These are phyloP conservation scores for Omphaloscelis lunosa DNA, from an alignment of 2,888 invertebrate species.

Conservation along the genomic window DNA sequence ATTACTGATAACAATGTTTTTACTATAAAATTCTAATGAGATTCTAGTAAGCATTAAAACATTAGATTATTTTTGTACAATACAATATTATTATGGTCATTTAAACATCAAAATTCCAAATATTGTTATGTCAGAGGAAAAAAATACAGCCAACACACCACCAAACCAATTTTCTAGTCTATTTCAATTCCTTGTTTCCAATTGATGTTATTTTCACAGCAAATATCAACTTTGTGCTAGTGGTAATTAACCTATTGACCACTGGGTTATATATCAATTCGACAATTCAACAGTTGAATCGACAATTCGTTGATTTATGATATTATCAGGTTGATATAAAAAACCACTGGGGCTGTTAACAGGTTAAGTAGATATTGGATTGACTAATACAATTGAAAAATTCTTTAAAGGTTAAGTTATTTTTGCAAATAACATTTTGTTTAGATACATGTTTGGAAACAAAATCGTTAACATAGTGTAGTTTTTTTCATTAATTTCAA, in stretches of 20 bases:
- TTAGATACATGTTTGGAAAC: not conserved
- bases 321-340: no score
- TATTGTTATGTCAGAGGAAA: not conserved
- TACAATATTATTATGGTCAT: not conserved
- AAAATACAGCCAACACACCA: not conserved
- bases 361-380: not conserved
- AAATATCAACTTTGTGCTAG: not conserved
- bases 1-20: conserved; percentile 1
- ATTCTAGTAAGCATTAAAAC: not conserved
- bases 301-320: no score
- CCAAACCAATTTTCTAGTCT: not conserved
- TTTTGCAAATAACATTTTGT: not conserved
- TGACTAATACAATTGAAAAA: not conserved
- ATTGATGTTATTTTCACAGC: not conserved
- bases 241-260: not conserved
- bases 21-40: not conserved
- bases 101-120: not conserved
- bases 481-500: no score
- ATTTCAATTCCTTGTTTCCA: not conserved
- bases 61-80: not conserved
- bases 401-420: not conserved
- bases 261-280: no score
- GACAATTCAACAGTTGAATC: no score
- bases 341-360: no score
- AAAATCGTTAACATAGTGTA: not conserved